Conservation (phyloP, 1,140 invertebrate genomes). For the Drosophila ogumai region DNA sequence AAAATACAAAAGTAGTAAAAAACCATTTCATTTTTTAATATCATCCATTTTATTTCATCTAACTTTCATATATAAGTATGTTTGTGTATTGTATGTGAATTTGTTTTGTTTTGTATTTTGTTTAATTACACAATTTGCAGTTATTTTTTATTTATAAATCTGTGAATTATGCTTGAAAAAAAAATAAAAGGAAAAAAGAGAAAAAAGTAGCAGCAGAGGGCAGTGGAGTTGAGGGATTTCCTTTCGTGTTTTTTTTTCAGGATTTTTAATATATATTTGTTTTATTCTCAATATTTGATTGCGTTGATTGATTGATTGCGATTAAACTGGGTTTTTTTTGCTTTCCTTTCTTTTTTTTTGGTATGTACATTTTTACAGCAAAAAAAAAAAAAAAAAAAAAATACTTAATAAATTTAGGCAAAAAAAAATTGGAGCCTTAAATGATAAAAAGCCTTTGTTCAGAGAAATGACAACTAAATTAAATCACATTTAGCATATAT, state of each 20-base stretch:
- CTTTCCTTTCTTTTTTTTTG: conserved; percentile 12
- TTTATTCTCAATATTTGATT: conserved; percentile 7
- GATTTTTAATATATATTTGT: not conserved
- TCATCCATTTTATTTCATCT: conserved; percentile 67
- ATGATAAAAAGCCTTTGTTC: conserved; percentile 73
- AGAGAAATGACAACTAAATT: conserved; percentile 71
- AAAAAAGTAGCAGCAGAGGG: conserved; percentile 6
- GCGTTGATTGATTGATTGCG: conserved; percentile 18
- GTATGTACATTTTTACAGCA: conserved; percentile 58
- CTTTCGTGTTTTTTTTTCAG: conserved; percentile 6
- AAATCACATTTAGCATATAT: conserved; percentile 78
- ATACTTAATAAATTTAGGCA: conserved; percentile 25
- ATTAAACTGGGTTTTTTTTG: conserved; percentile 8
- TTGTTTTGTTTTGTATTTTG: conserved; percentile 25
- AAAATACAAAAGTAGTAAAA: not conserved
- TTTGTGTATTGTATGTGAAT: conserved; percentile 47
- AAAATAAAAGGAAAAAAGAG: not conserved
- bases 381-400: conserved; percentile 42
- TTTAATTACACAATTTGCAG: conserved; percentile 52
- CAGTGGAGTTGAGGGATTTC: conserved; percentile 28
- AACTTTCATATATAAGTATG: conserved; percentile 67
- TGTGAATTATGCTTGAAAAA: conserved; percentile 5
- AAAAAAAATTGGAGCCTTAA: conserved; percentile 57
- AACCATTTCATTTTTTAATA: conserved; percentile 15
- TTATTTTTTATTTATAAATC: conserved; percentile 12